Conservation (phyloP, 2,888 invertebrate species). For the Willowsia nigromaculata region DNA sequence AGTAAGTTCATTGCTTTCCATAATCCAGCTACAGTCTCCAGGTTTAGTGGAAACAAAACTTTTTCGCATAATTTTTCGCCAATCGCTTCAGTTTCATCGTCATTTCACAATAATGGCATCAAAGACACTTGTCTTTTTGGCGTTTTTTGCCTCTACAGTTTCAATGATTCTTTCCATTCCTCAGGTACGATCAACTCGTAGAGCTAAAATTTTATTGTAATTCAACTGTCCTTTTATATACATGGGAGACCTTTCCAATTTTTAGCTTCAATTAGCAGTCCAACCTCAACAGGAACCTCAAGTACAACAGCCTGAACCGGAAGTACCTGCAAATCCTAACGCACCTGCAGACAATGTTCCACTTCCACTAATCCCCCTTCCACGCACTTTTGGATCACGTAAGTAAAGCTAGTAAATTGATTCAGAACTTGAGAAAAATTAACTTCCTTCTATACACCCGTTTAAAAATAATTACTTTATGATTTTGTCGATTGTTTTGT, state of each 20-base stretch:
- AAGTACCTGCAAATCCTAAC: neutral
- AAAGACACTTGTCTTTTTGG: slow-evolving; percentile 46
- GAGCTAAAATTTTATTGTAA: neutral
- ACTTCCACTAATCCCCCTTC: neutral
- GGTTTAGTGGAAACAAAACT: neutral
- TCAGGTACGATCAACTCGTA: neutral
- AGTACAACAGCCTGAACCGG: neutral
- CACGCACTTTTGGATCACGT: slow-evolving; percentile 35
- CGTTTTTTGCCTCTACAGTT: slow-evolving; percentile 47
- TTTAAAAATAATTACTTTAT: too few species aligned
- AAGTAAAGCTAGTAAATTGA: neutral
- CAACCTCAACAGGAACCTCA: neutral
- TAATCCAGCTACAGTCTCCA: neutral
- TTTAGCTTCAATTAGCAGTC: neutral
- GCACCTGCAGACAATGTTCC: slow-evolving; percentile 7
- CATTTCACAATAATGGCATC: slow-evolving; percentile 46
- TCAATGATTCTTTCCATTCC: slow-evolving; percentile 65
- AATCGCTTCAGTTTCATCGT: neutral
- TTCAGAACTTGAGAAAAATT: too few species aligned
- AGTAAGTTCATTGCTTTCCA: neutral
- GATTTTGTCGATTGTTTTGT: neutral
- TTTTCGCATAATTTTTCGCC: neutral
- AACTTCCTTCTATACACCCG: too few species aligned
- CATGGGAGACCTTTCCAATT: neutral
- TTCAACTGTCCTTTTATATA: neutral